Base-by-base conservation (phyloP, 2,888 invertebrate genomes). In the Andrena haemorrhoa region DNA sequence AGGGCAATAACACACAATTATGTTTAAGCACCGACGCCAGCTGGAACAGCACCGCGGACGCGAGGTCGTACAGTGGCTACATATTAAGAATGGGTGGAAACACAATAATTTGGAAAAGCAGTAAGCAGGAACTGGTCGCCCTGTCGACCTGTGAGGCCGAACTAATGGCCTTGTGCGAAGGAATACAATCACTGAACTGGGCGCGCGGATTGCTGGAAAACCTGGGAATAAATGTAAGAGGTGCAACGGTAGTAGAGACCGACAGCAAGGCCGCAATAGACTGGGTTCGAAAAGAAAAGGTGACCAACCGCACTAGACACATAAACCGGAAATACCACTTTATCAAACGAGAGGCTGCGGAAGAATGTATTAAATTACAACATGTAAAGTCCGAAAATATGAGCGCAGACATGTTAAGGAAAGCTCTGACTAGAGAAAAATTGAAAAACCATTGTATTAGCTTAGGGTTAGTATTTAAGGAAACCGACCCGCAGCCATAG, bases 31-130 rank as follows among this genome's bases (percentile, higher is more conserved):
- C 49, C 16, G 49, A 49, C n/a, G 49, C 49, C n/a, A 49, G 49
- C 49, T 49, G 49, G 49, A 49, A 49, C n/a, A 49, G 49, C n/a
- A 49, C 49, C 49, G 49, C 49, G 49, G 49, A 49, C 16, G 49
- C 49, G 6, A 49, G 49, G 6, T 49, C 49, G 16, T 49, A n/a
- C n/a, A 49, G 49, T 49, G 49, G n/a, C n/a, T 49, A 49, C n/a
- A n/a, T n/a, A 49, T n/a, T 49, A 49, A n/a, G 1, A 49, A n/a
- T 49, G n/a, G 49, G 49, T 49, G 49, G 49, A 12, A 49, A 16
- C n/a, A 49, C 49, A n/a, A n/a, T 49, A 49, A n/a, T 49, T 1
- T 49, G 49, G 49, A 49, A 49, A n/a, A 49, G 49, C n/a, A n/a
- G 12, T 6, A 49, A 49, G n/a, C 49, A 49, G 1, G n/a, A 49